Evolutionary conservation across 2,113 vertebrate genomes (phyloP).

Genomic region (Trematocara zebra): DNA sequence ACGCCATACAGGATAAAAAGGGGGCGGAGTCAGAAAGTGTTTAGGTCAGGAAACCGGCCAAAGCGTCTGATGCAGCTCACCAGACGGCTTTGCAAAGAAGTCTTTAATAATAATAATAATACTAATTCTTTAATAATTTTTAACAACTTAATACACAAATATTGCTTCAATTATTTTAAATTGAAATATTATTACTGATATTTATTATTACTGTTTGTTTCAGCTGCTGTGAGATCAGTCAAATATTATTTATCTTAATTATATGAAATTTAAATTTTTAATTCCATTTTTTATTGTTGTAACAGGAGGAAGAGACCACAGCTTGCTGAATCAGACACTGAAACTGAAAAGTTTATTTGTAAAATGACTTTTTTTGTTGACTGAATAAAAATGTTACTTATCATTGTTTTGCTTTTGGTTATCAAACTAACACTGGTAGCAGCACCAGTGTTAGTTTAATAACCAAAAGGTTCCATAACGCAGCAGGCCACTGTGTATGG

Average conservation of each 20-base stretch:
- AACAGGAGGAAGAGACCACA: not conserved
- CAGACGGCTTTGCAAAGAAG: not conserved
- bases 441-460: not conserved
- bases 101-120: not conserved
- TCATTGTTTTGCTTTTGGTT: not conserved
- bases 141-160: not conserved
- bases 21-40: not conserved
- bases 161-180: not conserved
- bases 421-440: not conserved
- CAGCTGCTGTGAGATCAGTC: not conserved
- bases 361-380: not conserved
- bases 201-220: not conserved
- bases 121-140: not conserved
- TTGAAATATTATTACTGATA: not conserved
- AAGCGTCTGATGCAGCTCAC: not conserved
- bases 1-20: not conserved
- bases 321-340: not conserved
- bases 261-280: not conserved
- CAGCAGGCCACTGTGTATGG: not conserved
- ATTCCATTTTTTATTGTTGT: not conserved
- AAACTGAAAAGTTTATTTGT: not conserved
- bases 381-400: not conserved
- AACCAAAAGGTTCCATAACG: not conserved
- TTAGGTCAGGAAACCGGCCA: not conserved
- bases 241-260: not conserved